A percentile compares a stretch with the other conserved stretches of the same genome.
Evolutionary conservation across 2,113 vertebrate genomes (phyloP).

Genomic region (Prunella fulvescens): DNA sequence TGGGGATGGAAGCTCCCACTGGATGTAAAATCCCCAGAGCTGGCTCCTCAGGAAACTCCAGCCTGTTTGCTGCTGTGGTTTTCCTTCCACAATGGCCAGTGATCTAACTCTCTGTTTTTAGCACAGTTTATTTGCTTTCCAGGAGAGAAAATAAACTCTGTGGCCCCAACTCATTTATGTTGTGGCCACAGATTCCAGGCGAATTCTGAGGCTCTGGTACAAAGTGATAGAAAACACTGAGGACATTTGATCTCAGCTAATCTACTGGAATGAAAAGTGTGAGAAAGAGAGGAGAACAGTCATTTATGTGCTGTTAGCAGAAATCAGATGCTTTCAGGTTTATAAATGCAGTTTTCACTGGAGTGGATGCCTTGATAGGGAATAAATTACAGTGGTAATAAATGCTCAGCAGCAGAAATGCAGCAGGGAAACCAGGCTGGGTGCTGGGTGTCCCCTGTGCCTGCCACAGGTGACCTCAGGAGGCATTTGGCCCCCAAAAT

Average conservation of each 20-base stretch:
- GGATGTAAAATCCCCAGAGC: neutral
- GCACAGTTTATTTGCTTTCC: constrained; percentile 42
- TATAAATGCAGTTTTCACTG: neutral
- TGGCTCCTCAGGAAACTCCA: neutral
- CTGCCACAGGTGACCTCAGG: neutral
- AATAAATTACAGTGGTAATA: neutral
- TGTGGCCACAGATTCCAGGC: neutral
- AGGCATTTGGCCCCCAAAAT: neutral
- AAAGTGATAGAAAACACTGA: neutral
- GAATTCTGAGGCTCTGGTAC: neutral
- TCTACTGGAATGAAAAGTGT: neutral
- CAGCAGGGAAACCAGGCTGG: fast-evolving
- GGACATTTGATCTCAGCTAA: neutral
- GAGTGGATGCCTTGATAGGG: neutral
- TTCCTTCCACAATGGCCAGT: constrained; percentile 21
- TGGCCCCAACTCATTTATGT: neutral
- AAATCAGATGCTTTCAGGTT: neutral
- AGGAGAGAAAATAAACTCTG: constrained; percentile 36
- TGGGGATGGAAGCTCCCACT: neutral
- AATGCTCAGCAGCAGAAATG: neutral
- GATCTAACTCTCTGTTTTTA: constrained; percentile 17
- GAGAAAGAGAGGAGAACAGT: neutral
- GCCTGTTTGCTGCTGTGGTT: neutral
- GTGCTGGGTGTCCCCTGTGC: neutral
- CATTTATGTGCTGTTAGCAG: neutral